Percentiles rank a stretch among this genome's conserved stretches.
These are phyloP conservation scores for Tetragnatha montana DNA, from an alignment of 2,888 invertebrate genomes.

Conservation along the genomic window DNA sequence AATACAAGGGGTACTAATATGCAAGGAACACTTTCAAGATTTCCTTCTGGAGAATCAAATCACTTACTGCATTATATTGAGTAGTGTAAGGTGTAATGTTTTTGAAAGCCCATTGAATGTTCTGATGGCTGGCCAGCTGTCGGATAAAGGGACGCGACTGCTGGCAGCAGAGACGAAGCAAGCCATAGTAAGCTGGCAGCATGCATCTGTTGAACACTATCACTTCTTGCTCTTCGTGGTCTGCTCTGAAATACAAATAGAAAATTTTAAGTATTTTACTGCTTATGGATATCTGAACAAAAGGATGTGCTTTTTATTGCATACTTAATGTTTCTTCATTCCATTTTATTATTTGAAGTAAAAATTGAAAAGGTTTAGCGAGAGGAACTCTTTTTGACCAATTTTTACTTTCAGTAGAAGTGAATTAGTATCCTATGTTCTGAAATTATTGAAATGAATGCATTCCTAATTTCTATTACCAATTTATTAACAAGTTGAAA, in stretches of 20 bases:
- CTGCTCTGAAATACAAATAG: slow-evolving; percentile 82
- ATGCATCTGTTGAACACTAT: slow-evolving; percentile 94
- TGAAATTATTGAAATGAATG: too few relatives aligned
- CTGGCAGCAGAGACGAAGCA: slow-evolving; percentile 92
- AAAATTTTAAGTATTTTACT: neutral
- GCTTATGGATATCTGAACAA: neutral
- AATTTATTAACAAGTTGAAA: too few relatives aligned
- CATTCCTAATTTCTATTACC: too few relatives aligned
- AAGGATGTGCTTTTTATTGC: neutral
- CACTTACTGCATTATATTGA: slow-evolving; percentile 87
- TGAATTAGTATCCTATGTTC: too few relatives aligned
- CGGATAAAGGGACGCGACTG: slow-evolving; percentile 90
- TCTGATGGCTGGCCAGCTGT: slow-evolving; percentile 92
- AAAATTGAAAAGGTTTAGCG: too few relatives aligned
- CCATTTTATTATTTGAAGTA: neutral
- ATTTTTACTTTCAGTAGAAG: too few relatives aligned
- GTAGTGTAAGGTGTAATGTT: slow-evolving; percentile 97
- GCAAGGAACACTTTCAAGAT: neutral
- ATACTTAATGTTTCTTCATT: neutral
- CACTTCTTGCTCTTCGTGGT: slow-evolving; percentile 97
- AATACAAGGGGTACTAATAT: neutral
- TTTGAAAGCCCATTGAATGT: slow-evolving; percentile 96
- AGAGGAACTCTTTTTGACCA: too few relatives aligned
- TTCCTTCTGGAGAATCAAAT: neutral
- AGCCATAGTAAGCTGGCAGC: slow-evolving; percentile 91